Base-by-base conservation (phyloP, 2,113 vertebrate genomes). In the Rousettus leschenaultii region DNA sequence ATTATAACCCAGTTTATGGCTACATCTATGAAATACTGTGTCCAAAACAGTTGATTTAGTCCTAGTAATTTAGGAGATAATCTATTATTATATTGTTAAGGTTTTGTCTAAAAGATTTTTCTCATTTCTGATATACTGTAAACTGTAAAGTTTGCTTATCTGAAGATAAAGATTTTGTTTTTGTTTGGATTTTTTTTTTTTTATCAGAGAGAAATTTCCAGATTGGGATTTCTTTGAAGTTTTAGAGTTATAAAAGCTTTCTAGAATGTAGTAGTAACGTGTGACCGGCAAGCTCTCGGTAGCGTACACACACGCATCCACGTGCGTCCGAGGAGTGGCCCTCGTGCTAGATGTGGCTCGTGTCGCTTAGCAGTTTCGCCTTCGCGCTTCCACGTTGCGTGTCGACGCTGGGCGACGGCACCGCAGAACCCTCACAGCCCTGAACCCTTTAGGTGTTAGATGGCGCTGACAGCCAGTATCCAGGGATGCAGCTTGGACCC, bases 381-480 rank as follows among this genome's bases (percentile, higher is more conserved):
- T 19, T n/a, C 28, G 26, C 35, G 65, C 35, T 40, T 21, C 19
- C 15, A 0, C 9, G 16, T 11, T 2, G 22, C 63, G 51, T 57
- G 45, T 22, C 8, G 15, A 51, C 51, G 5, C 57, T 63, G 0
- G 10, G 53, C 0, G 4, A 0, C 3, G 35, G 43, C 59, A 1
- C 12, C 28, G 26, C 51, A 18, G 55, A 38, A 0, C n/a, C 4
- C 74, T 94, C 45, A 86, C 16, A 4, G 40, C n/a, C 86, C 95
- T 80, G 7, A 18, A 21, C 33, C 33, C 0, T 77, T 7, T 97
- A 99, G 99, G 99, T 99, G 55, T 97, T 99, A 82, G 99, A 99
- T 30, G 99, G 99, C 78, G 98, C 98, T 43, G 99, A 99, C 87
- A 99, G 99, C 97, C 99, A 99, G 93, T 99, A 99, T 97, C 99